Evolutionary conservation across 2,113 vertebrate species (phyloP).

Genomic region (Harpagus bidentatus): DNA sequence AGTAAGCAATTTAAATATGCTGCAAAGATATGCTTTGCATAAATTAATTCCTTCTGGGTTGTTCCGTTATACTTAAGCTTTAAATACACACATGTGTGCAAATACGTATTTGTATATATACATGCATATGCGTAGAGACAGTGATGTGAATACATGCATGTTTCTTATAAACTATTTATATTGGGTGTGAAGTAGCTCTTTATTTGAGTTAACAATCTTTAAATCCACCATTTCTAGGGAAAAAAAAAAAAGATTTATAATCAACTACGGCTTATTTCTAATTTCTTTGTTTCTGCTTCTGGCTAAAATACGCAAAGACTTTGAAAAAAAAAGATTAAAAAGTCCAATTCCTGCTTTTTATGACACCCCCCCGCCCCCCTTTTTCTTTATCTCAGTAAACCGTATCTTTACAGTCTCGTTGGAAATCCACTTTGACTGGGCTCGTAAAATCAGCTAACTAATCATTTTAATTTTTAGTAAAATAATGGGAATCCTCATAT

Average conservation of each 20-base stretch:
- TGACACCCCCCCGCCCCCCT: background rate
- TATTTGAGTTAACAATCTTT: background rate
- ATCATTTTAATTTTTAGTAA: slow-evolving; percentile 57
- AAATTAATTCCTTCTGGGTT: slow-evolving; percentile 43
- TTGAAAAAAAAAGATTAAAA: background rate
- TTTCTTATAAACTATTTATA: slow-evolving; percentile 18
- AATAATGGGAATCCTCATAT: slow-evolving; percentile 62
- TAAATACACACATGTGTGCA: slow-evolving; percentile 16
- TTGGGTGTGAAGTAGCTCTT: background rate
- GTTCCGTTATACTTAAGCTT: slow-evolving; percentile 12
- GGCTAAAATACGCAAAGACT: background rate
- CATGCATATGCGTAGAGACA: background rate
- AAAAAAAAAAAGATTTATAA: background rate
- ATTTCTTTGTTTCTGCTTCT: slow-evolving; percentile 10
- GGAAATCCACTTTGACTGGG: slow-evolving; percentile 22
- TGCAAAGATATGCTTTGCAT: slow-evolving; percentile 46
- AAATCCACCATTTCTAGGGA: background rate
- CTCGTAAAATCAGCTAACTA: slow-evolving; percentile 30
- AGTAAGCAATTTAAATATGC: slow-evolving; percentile 9
- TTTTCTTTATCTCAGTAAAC: slow-evolving; percentile 8
- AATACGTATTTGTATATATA: background rate
- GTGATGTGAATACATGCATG: background rate
- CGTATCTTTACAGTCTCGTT: background rate
- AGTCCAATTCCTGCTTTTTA: background rate
- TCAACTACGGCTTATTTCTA: background rate